Base-by-base conservation (phyloP, 2,797 vertebrate genomes). In the Mus spretus region DNA sequence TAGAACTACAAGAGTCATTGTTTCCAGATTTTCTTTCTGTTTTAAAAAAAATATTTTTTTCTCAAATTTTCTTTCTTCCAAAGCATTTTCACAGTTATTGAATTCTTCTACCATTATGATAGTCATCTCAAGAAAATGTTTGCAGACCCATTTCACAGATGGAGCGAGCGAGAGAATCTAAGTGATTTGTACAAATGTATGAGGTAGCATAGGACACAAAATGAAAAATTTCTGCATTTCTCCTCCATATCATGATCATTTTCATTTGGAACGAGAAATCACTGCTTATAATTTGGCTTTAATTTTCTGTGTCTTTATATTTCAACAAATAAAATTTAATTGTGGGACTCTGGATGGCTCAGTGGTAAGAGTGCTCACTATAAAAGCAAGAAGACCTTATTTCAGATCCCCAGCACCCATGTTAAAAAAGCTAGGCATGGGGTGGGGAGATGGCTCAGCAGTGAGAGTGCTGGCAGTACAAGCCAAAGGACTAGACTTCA, bases 261-360 rank as follows among this genome's bases (percentile, higher is more conserved):
- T 91, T 91, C 78, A 17, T 65, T 55, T 84, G 31, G 47, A 78
- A 79, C 67, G 80, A 97, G 77, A 95, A 95, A 57, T 6, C 19
- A 77, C 4, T 91, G 85, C 37, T 83, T 86, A 50, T 80, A 61
- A 89, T 77, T 81, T 93, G 91, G 19, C 37, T 91, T 91, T 94
- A 79, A 92, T 96, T 91, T 82, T 93, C 75, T 77, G 11, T 77
- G 37, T 37, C 55, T 96, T 96, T 94, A 85, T 91, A 88, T 22
- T 31, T 94, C 57, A 57, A 72, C 7, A 78, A 59, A 80, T 82
- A 72, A 97, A 93, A 77, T 47, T 28, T 83, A 94, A 82, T 26
- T 88, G 81, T 24, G 88, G 91, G 55, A 26, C 26, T 65, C 40
- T 34, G 40, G 40, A 47, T 47, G 55, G 40, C 17, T 84, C 59